A percentile compares a stretch with the other conserved stretches of the same genome.
Evolutionary conservation across 2,113 vertebrate genomes (phyloP).

Genomic region (Macrotus californicus): DNA sequence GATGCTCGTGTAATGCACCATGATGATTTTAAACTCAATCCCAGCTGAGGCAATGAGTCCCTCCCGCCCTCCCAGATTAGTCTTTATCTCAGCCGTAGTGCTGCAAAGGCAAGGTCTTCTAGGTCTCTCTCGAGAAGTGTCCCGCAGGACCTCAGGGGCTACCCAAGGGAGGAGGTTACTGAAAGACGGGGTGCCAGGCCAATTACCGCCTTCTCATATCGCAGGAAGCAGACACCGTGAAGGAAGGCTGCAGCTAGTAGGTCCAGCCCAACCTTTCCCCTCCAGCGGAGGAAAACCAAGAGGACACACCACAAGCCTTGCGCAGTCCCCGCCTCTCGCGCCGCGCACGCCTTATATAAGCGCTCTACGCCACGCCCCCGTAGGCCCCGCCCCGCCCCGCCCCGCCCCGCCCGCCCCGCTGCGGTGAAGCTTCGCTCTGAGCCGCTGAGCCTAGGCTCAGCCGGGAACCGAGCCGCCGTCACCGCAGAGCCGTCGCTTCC

Average conservation of each 20-base stretch:
- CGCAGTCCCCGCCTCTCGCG: neutral
- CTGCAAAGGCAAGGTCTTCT: neutral
- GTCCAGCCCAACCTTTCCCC: fast-evolving
- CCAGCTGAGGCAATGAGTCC: neutral
- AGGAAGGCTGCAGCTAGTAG: fast-evolving
- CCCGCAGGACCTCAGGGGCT: neutral
- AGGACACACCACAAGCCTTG: fast-evolving
- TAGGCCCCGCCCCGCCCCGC: conserved; percentile 38
- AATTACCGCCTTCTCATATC: fast-evolving
- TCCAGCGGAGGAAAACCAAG: fast-evolving
- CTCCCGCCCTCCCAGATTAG: neutral
- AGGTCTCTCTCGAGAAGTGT: neutral
- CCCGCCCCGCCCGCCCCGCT: conserved; percentile 26
- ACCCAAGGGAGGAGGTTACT: no score
- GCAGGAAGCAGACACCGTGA: fast-evolving
- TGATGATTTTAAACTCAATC: neutral
- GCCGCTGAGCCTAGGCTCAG: neutral
- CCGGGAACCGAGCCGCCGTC: neutral
- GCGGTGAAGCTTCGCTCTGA: conserved; percentile 26
- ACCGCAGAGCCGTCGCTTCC: conserved; percentile 19
- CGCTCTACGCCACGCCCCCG: neutral
- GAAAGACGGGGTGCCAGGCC: neutral
- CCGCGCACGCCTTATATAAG: neutral
- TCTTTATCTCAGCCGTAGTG: neutral
- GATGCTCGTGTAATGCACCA: neutral